phyloP scores from a whole-genome alignment of 2,113 vertebrate genomes.

The Galemys pyrenaicus region DNA sequence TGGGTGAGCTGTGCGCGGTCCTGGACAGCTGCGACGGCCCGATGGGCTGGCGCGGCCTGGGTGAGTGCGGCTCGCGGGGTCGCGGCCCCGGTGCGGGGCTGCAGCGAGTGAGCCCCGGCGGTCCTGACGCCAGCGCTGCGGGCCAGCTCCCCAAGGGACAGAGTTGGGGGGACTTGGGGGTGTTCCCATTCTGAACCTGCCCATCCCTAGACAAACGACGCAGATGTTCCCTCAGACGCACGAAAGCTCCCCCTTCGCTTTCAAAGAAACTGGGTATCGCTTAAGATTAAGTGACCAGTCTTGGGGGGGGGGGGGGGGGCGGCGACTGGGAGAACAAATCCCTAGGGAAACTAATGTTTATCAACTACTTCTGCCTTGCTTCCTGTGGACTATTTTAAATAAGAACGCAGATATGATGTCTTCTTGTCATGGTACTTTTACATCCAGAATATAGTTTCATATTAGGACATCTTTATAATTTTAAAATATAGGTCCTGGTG shows the following conservation, averaged over 20 bases:
- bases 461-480: background rate
- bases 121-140: rapidly evolving
- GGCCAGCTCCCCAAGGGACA: slow-evolving; percentile 68
- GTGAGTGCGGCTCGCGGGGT: slow-evolving; percentile 76
- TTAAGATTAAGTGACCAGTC: background rate
- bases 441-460: background rate
- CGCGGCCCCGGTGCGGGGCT: too few relatives aligned
- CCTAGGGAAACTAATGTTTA: background rate
- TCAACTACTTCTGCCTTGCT: background rate
- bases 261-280: background rate
- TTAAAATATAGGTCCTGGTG: background rate
- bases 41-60: slow-evolving; percentile 87
- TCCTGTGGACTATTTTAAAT: background rate
- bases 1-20: slow-evolving; percentile 83
- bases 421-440: background rate
- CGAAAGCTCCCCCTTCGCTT: background rate
- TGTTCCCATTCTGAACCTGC: background rate
- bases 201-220: too few relatives aligned
- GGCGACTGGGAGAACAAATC: background rate
- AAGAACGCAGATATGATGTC: background rate
- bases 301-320: too few relatives aligned
- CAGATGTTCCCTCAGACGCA: background rate
- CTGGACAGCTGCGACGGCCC: slow-evolving; percentile 85
- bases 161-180: slow-evolving; percentile 70
- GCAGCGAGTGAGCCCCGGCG: too few relatives aligned